These are phyloP conservation scores for Muscidifurax raptorellus DNA, from an alignment of 1,140 invertebrate species.

Conservation along the genomic window DNA sequence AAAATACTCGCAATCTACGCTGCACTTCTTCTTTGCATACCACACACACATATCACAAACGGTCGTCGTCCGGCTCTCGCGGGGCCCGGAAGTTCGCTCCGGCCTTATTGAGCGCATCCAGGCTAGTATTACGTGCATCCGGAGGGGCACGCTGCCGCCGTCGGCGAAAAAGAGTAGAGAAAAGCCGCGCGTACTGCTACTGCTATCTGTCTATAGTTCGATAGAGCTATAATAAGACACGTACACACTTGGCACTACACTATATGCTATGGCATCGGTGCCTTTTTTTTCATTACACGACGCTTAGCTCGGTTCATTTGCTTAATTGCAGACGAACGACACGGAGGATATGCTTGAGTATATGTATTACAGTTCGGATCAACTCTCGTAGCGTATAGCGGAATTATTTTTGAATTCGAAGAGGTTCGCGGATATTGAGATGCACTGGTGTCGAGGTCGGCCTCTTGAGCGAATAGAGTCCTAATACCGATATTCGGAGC, in stretches of 20 bases:
- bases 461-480: no score
- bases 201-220: background rate
- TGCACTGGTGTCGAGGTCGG: background rate
- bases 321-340: no score
- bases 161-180: conserved; percentile 2
- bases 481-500: background rate
- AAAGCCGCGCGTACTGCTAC: background rate
- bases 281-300: background rate
- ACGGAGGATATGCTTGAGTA: no score
- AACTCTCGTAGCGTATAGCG: no score
- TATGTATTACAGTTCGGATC: no score
- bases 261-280: background rate
- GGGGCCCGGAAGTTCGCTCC: conserved; percentile 38
- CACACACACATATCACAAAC: conserved; percentile 40
- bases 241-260: background rate
- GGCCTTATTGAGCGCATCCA: conserved; percentile 52
- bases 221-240: conserved; percentile 3
- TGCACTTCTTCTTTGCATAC: conserved; percentile 52
- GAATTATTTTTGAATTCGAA: background rate
- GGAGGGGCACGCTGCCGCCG: conserved; percentile 38
- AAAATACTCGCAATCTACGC: conserved; percentile 26
- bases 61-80: conserved; percentile 15
- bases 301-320: no score
- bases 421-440: background rate
- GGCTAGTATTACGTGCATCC: conserved; percentile 53